Evolutionary conservation across 2,797 vertebrate species (phyloP).

Genomic region (Coendou prehensilis): DNA sequence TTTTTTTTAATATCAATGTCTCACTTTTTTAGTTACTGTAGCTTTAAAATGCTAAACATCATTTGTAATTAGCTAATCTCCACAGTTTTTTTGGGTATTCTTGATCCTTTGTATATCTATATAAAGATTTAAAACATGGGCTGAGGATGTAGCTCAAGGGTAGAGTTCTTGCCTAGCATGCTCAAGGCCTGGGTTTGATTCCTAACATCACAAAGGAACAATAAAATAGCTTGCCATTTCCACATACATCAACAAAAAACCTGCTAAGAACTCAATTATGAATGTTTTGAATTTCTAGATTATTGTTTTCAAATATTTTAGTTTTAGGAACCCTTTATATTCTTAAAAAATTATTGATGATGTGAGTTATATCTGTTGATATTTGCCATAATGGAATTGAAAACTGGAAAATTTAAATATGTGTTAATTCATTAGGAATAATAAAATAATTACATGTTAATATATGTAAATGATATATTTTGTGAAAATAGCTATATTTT

Average conservation of each 20-base stretch:
- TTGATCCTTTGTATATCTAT: background rate
- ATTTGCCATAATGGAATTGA: background rate
- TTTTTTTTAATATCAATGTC: background rate
- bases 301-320: background rate
- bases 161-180: background rate
- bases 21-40: background rate
- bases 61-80: background rate
- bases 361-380: background rate
- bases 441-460: background rate
- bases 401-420: background rate
- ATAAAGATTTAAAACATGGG: background rate
- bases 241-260: background rate
- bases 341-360: background rate
- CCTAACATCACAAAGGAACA: background rate
- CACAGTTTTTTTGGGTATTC: background rate
- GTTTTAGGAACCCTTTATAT: background rate
- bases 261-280: background rate
- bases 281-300: background rate
- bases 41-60: background rate
- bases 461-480: background rate
- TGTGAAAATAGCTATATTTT: background rate
- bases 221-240: background rate
- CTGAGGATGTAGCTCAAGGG: background rate
- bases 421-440: background rate
- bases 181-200: background rate